Conservation (phyloP, 2,797 vertebrate genomes). For the Xenentodon cancila region DNA sequence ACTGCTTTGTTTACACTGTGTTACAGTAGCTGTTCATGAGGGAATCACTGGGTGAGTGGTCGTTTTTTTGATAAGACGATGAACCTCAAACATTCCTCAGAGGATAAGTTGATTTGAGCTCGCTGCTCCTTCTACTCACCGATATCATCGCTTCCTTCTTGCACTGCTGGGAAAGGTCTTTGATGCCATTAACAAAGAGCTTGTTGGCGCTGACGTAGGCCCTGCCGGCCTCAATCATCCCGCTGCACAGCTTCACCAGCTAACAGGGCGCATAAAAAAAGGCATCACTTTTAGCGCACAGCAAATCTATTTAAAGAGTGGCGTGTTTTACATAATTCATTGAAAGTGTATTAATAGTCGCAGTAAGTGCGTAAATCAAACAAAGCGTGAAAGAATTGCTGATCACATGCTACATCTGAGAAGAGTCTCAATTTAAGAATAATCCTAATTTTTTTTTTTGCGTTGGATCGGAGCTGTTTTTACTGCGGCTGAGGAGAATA, state of each 20-base stretch:
- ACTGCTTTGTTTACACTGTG: constrained; percentile 31
- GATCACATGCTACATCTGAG: constrained; percentile 20
- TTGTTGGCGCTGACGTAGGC: constrained; percentile 94
- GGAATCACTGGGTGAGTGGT: constrained; percentile 43
- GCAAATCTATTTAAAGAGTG: constrained; percentile 44
- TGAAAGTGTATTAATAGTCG: constrained; percentile 46
- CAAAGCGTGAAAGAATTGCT: constrained; percentile 23
- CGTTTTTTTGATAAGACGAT: constrained; percentile 1
- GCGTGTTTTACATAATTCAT: constrained; percentile 22
- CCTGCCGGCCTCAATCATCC: constrained; percentile 95
- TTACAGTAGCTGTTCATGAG: constrained; percentile 39
- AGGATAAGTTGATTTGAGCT: neutral
- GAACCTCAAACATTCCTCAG: constrained; percentile 8
- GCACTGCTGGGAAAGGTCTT: constrained; percentile 94
- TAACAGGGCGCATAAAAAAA: constrained; percentile 47
- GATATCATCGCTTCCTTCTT: constrained; percentile 94
- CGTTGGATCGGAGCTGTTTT: constrained; percentile 5
- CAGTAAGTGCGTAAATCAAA: constrained; percentile 38
- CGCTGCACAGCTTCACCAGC: constrained; percentile 97
- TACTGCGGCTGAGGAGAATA: constrained; percentile 12
- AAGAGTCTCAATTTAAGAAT: constrained; percentile 43
- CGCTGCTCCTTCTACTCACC: constrained; percentile 75
- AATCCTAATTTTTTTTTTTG: constrained; percentile 32
- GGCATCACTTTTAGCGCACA: constrained; percentile 25
- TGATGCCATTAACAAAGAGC: constrained; percentile 93